These are phyloP conservation scores for Fabriciana adippe DNA, from an alignment of 2,888 invertebrate genomes.

Conservation along the genomic window DNA sequence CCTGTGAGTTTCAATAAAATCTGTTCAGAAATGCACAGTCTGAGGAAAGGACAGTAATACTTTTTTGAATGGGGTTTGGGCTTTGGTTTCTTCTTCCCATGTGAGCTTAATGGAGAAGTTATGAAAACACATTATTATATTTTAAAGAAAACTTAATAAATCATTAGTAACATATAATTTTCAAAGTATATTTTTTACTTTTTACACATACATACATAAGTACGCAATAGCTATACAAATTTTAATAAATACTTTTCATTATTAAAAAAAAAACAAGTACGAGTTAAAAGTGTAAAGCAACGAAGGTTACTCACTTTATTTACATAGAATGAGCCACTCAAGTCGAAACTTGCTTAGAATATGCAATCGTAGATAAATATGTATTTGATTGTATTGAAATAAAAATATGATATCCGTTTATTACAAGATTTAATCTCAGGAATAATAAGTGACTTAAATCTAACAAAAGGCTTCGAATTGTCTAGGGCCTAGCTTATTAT, in stretches of 20 bases:
- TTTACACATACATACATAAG: too few species aligned
- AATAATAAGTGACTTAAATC: neutral
- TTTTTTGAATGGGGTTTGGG: too few species aligned
- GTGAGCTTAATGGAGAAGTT: too few species aligned
- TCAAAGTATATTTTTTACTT: too few species aligned
- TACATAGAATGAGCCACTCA: conserved; percentile 27
- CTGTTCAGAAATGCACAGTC: too few species aligned
- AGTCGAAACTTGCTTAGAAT: conserved; percentile 11
- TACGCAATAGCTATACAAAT: neutral
- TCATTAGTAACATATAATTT: too few species aligned
- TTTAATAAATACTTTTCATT: neutral
- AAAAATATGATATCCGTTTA: conserved; percentile 4
- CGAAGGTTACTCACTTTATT: conserved; percentile 24
- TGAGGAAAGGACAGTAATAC: too few species aligned
- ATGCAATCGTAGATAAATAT: conserved; percentile 8
- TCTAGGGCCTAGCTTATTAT: too few species aligned
- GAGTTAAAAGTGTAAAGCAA: conserved; percentile 9
- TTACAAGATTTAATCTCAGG: neutral
- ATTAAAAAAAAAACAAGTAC: neutral
- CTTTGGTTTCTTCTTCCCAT: too few species aligned
- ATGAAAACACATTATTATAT: too few species aligned
- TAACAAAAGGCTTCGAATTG: neutral
- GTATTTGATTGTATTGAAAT: conserved; percentile 11
- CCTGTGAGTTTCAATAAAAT: too few species aligned
- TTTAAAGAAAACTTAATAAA: too few species aligned